Conservation (phyloP, 2,113 vertebrate genomes). For the Proteles cristata region DNA sequence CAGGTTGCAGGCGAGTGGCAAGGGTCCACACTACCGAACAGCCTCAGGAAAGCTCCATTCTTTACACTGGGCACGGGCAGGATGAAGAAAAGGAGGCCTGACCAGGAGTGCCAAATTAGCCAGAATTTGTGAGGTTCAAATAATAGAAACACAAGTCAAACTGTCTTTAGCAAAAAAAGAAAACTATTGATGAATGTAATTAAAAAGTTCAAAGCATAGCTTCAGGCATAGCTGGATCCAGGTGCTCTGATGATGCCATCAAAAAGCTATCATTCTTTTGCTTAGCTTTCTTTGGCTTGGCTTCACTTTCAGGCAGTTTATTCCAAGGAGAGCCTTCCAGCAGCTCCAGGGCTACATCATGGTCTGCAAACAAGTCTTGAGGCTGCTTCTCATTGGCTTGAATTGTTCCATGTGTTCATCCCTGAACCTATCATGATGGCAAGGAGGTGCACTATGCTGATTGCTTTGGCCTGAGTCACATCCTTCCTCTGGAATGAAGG, state of each 20-base stretch:
- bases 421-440: background rate
- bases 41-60: background rate
- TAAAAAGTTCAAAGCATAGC: background rate
- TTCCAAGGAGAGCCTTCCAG: background rate
- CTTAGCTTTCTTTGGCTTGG: background rate
- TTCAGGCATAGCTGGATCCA: constrained; percentile 55
- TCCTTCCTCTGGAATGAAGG: background rate
- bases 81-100: background rate
- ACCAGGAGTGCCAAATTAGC: background rate
- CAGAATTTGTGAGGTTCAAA: background rate
- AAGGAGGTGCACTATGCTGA: background rate
- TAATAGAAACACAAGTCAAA: background rate
- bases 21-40: background rate
- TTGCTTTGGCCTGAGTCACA: background rate
- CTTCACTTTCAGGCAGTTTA: background rate
- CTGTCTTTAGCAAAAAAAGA: background rate
- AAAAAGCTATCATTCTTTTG: background rate
- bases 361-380: background rate
- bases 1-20: background rate
- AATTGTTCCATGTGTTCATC: background rate
- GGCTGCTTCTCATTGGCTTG: background rate
- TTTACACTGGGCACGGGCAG: background rate
- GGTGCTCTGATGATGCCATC: background rate
- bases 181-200: background rate
- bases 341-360: background rate